Conservation (phyloP, 2,888 invertebrate genomes). For the Eilema sororculum region DNA sequence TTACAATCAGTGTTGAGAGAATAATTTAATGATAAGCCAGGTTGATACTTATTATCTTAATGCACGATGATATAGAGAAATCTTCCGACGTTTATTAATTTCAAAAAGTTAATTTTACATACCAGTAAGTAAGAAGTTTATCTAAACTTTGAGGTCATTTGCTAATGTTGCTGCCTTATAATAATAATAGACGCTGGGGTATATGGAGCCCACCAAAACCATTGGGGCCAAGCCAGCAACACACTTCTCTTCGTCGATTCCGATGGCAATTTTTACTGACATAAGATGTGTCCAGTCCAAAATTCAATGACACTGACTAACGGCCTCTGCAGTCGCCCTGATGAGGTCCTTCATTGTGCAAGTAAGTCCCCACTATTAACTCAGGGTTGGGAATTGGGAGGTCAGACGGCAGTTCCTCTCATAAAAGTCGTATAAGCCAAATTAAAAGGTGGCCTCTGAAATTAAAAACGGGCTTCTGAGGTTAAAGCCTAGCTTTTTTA, state of each 20-base stretch:
- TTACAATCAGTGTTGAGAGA: constrained; percentile 28
- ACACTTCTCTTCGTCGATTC: no score
- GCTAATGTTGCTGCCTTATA: no score
- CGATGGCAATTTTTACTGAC: no score
- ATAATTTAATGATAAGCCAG: constrained; percentile 8
- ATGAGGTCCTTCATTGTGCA: no score
- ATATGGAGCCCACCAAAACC: background rate
- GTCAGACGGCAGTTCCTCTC: background rate
- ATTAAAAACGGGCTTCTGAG: background rate
- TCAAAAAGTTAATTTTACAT: background rate
- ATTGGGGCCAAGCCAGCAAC: background rate
- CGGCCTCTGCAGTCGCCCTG: no score
- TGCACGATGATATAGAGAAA: constrained; percentile 12
- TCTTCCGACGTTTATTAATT: constrained; percentile 9
- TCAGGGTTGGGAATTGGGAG: background rate
- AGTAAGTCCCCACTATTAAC: no score
- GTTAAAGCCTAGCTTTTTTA: background rate
- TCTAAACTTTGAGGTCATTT: background rate
- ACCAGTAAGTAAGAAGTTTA: background rate
- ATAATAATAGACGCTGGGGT: background rate
- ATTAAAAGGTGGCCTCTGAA: background rate
- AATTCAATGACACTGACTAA: no score
- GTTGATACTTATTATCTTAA: constrained; percentile 3
- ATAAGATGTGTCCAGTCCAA: no score
- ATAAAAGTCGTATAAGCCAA: background rate